phyloP scores from a whole-genome alignment of 2,888 invertebrate species.

The Drosophila suboccidentalis region DNA sequence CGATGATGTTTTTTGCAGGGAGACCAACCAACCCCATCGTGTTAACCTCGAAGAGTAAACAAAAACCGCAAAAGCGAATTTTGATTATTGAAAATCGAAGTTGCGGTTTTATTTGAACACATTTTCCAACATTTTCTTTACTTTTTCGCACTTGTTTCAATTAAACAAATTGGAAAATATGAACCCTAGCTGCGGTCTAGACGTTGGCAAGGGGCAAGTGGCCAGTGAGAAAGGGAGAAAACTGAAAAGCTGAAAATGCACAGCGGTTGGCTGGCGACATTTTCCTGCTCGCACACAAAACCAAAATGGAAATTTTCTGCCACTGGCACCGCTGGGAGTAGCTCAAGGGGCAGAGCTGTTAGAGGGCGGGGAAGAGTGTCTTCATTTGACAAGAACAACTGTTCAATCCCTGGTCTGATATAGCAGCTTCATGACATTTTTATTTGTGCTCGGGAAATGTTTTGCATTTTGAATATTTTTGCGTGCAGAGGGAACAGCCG shows the following conservation, averaged over 20 bases:
- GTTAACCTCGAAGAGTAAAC: constrained; percentile 24
- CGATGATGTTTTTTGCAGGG: neutral
- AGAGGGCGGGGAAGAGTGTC: neutral
- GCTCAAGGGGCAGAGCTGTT: neutral
- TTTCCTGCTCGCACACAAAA: constrained; percentile 38
- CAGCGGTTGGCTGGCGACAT: constrained; percentile 48
- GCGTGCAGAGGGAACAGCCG: neutral
- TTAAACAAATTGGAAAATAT: constrained; percentile 81
- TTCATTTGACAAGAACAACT: constrained; percentile 28
- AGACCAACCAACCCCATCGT: constrained; percentile 8
- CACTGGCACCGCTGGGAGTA: constrained; percentile 41
- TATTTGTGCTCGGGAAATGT: constrained; percentile 70
- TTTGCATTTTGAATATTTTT: constrained; percentile 79
- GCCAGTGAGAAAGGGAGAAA: constrained; percentile 4
- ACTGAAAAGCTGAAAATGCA: constrained; percentile 49
- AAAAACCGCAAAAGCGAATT: constrained; percentile 57
- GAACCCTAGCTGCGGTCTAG: constrained; percentile 58
- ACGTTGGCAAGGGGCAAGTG: neutral
- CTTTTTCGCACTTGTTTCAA: constrained; percentile 75
- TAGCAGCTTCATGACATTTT: constrained; percentile 71
- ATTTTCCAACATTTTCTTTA: constrained; percentile 30
- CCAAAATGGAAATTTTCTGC: constrained; percentile 71
- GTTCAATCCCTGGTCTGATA: constrained; percentile 56
- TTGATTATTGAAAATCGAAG: constrained; percentile 74
- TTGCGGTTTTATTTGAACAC: constrained; percentile 53